A percentile compares a stretch with the other conserved stretches of the same genome.
These are phyloP conservation scores for Aphodius granarius DNA, from an alignment of 2,888 invertebrate genomes.

Conservation along the genomic window DNA sequence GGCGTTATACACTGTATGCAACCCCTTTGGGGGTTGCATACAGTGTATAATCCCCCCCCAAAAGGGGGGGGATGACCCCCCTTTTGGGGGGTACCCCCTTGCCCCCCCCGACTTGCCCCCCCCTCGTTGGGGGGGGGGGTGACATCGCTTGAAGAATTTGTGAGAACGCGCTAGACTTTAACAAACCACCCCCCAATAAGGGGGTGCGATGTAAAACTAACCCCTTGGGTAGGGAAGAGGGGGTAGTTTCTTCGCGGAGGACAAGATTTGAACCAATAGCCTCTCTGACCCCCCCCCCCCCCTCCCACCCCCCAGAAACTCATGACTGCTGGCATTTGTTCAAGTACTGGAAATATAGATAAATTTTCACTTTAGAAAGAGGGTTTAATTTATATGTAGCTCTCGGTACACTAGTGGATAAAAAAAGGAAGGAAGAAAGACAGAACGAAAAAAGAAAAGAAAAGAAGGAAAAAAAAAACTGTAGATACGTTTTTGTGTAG, in stretches of 20 bases:
- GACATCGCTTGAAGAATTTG: neutral
- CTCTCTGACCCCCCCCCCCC: neutral
- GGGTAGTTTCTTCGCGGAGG: neutral
- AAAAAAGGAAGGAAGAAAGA: too few relatives aligned
- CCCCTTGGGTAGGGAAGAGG: too few relatives aligned
- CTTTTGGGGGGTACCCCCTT: neutral
- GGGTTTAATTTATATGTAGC: neutral
- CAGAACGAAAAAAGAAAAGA: too few relatives aligned
- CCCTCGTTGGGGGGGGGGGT: neutral
- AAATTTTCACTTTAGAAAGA: neutral
- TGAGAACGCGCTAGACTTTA: neutral
- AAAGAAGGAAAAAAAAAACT: too few relatives aligned
- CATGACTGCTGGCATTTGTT: neutral
- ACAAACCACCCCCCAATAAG: neutral
- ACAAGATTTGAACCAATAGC: neutral
- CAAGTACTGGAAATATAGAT: neutral
- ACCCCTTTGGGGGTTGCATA: neutral
- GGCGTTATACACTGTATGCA: neutral
- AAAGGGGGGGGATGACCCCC: neutral
- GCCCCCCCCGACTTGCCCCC: too few relatives aligned
- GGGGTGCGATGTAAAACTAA: too few relatives aligned
- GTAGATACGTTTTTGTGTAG: too few relatives aligned
- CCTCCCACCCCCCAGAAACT: neutral
- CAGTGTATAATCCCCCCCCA: neutral
- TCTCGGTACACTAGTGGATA: too few relatives aligned